phyloP scores from a whole-genome alignment of 2,797 vertebrate genomes.

The Carapus acus region DNA sequence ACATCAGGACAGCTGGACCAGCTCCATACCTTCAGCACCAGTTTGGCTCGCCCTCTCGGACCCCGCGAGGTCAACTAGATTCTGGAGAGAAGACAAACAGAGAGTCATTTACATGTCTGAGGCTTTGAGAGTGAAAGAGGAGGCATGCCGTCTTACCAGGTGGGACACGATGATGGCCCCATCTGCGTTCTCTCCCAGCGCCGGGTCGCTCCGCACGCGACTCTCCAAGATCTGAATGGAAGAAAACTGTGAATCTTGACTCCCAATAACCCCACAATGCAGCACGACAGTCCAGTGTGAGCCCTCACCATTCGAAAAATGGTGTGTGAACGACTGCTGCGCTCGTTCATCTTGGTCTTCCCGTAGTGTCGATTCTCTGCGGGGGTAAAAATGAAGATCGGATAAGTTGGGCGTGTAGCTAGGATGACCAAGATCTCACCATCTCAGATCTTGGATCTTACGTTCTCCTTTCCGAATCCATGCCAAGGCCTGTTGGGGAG shows the following conservation, averaged over 20 bases:
- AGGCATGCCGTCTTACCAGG: no score
- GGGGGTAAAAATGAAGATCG: slow-evolving; percentile 12
- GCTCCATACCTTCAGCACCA: slow-evolving; percentile 84
- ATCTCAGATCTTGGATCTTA: slow-evolving; percentile 57
- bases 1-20: not conserved
- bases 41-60: slow-evolving; percentile 95
- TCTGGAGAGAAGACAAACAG: slow-evolving; percentile 65
- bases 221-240: slow-evolving; percentile 87
- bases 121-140: not conserved
- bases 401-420: not conserved
- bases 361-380: slow-evolving; percentile 92
- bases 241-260: not conserved
- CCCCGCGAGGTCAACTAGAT: slow-evolving; percentile 94
- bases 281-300: not conserved
- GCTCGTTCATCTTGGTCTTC: slow-evolving; percentile 94
- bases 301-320: slow-evolving; percentile 93
- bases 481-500: slow-evolving; percentile 81
- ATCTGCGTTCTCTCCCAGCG: slow-evolving; percentile 78
- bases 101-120: not conserved
- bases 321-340: slow-evolving; percentile 93
- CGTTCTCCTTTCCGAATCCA: slow-evolving; percentile 96
- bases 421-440: not conserved
- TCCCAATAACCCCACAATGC: no score
- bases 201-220: slow-evolving; percentile 79
- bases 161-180: slow-evolving; percentile 94